phyloP scores from a whole-genome alignment of 2,888 invertebrate genomes.

The Parasteatoda lunata region DNA sequence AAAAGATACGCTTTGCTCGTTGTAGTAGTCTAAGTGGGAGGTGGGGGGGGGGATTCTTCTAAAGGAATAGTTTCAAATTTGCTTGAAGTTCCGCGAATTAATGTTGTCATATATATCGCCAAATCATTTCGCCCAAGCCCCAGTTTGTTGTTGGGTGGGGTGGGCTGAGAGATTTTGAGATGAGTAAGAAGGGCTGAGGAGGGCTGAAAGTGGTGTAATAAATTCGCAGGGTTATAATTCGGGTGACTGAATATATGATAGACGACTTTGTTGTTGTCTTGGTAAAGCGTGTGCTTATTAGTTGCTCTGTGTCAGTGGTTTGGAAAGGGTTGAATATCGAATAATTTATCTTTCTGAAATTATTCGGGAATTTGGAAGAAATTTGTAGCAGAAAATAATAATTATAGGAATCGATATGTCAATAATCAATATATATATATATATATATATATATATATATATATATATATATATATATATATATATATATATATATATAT shows the following conservation, averaged over 20 bases:
- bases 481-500: no score
- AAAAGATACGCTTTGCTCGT: background rate
- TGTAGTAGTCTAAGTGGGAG: background rate
- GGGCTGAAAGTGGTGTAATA: slow-evolving; percentile 33
- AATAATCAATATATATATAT: no score
- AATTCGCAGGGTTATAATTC: slow-evolving; percentile 62
- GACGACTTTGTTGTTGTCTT: slow-evolving; percentile 50
- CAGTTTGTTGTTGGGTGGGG: background rate
- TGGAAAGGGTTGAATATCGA: slow-evolving; percentile 1
- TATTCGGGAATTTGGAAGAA: slow-evolving; percentile 10
- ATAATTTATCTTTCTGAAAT: slow-evolving; percentile 23
- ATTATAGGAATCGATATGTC: no score
- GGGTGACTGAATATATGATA: slow-evolving; percentile 49
- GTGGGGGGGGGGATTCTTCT: background rate
- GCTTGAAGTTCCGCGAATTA: slow-evolving; percentile 45
- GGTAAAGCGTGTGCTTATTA: slow-evolving; percentile 40
- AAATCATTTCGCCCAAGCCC: slow-evolving; percentile 30
- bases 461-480: no score
- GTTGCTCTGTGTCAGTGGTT: slow-evolving; percentile 17
- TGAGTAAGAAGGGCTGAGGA: background rate
- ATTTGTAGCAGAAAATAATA: background rate
- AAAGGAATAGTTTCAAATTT: slow-evolving; percentile 40
- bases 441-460: no score
- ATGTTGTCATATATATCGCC: slow-evolving; percentile 61
- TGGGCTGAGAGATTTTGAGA: slow-evolving; percentile 8